Evolutionary conservation across 2,888 invertebrate species (phyloP).

Genomic region (Choristoneura rosaceana): DNA sequence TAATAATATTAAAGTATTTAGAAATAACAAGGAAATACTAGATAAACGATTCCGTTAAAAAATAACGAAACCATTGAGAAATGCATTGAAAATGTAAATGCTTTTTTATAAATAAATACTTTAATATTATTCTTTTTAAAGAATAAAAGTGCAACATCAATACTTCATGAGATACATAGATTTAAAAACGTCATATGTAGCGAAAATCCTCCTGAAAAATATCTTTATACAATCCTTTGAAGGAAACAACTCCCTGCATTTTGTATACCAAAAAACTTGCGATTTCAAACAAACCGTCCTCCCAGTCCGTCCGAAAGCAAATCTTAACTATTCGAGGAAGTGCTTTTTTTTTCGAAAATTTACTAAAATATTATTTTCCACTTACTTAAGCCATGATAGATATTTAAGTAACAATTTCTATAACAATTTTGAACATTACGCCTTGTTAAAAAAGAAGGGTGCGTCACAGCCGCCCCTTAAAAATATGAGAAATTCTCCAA

Average conservation of each 20-base stretch:
- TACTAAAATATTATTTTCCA: conserved; percentile 22
- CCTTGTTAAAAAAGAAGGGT: conserved; percentile 28
- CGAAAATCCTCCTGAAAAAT: conserved; percentile 37
- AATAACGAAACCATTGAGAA: not conserved
- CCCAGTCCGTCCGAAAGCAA: conserved; percentile 21
- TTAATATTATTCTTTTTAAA: conserved; percentile 37
- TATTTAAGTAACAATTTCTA: conserved; percentile 40
- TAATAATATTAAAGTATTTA: conserved; percentile 49
- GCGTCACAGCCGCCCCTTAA: not conserved
- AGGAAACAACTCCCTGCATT: conserved; percentile 31
- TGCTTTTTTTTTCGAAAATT: conserved; percentile 22
- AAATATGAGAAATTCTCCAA: not conserved
- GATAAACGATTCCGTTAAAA: not conserved
- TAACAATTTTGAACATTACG: conserved; percentile 41
- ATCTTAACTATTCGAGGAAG: conserved; percentile 33
- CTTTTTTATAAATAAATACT: conserved; percentile 36
- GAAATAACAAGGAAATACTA: conserved; percentile 7
- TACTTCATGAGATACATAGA: conserved; percentile 36
- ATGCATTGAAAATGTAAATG: conserved; percentile 38
- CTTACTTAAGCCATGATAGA: conserved; percentile 37
- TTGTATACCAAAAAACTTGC: conserved; percentile 14
- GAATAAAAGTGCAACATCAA: conserved; percentile 42
- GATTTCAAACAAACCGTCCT: conserved; percentile 1
- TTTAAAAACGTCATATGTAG: conserved; percentile 29
- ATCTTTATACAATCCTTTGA: conserved; percentile 28